phyloP scores from a whole-genome alignment of 2,888 invertebrate species.

The Timema cristinae region DNA sequence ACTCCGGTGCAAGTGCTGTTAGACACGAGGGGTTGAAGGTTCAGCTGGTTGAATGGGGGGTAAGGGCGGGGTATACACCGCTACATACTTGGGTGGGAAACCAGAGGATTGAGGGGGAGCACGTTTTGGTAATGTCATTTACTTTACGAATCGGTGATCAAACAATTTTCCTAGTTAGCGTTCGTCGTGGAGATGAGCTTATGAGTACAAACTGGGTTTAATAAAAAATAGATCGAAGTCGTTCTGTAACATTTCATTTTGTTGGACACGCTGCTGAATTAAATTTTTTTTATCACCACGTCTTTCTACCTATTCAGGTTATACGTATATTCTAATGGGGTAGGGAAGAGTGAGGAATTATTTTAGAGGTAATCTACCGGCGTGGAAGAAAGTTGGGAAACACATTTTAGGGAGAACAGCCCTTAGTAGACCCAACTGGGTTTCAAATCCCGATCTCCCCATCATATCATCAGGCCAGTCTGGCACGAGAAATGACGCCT shows the following conservation, averaged over 20 bases:
- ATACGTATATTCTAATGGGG: no score
- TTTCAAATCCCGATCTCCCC: no score
- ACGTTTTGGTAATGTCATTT: constrained; percentile 23
- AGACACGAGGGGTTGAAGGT: background rate
- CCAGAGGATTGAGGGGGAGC: background rate
- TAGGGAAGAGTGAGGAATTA: no score
- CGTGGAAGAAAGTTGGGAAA: no score
- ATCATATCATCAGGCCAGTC: no score
- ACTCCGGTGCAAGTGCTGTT: background rate
- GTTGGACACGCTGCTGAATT: no score
- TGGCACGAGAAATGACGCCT: no score
- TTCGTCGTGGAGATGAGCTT: constrained; percentile 17
- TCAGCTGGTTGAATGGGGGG: background rate
- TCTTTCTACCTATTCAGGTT: no score
- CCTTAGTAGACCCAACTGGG: no score
- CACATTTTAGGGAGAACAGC: no score
- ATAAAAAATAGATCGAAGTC: background rate
- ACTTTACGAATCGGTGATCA: constrained; percentile 28
- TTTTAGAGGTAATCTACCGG: no score
- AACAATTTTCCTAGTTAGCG: constrained; percentile 28
- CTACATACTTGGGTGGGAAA: background rate
- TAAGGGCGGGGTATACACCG: background rate
- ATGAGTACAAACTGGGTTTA: constrained; percentile 9
- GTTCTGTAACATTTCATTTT: background rate
- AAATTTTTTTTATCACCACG: no score